Evolutionary conservation across 2,888 invertebrate genomes (phyloP).

Genomic region (Hirudinaria manillensis): DNA sequence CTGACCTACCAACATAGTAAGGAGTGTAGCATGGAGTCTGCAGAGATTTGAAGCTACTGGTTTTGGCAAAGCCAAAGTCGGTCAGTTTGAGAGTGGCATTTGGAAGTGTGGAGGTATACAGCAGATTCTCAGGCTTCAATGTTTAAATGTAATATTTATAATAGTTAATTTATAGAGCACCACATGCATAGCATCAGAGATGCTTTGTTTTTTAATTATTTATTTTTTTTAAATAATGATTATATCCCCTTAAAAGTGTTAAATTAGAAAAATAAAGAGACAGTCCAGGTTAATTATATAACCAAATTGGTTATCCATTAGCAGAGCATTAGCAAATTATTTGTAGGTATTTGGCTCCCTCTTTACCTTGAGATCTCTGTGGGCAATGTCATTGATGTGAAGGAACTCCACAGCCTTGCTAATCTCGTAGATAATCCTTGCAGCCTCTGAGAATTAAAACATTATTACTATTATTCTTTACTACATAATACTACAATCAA

Average conservation of each 20-base stretch:
- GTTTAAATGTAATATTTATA: no score
- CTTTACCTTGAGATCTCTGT: slow-evolving; percentile 90
- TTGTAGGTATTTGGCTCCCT: no score
- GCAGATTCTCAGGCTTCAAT: slow-evolving; percentile 74
- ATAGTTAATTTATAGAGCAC: no score
- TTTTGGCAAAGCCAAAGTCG: slow-evolving; percentile 98
- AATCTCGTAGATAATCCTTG: slow-evolving; percentile 90
- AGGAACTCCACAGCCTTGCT: slow-evolving; percentile 87
- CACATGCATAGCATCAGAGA: no score
- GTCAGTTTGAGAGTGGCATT: slow-evolving; percentile 87
- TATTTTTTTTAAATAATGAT: background rate
- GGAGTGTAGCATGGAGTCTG: slow-evolving; percentile 99
- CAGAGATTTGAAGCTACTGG: slow-evolving; percentile 74
- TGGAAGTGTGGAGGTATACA: slow-evolving; percentile 68
- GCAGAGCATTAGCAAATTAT: no score
- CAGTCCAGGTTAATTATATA: no score
- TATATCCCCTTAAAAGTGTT: no score
- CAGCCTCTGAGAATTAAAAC: slow-evolving; percentile 65
- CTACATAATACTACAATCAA: background rate
- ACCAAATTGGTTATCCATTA: no score
- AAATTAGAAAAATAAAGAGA: no score
- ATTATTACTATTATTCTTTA: slow-evolving; percentile 24
- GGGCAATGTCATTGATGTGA: slow-evolving; percentile 89
- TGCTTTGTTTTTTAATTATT: no score
- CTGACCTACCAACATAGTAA: slow-evolving; percentile 80